A percentile compares a stretch with the other conserved stretches of the same genome.
Evolutionary conservation across 2,888 invertebrate species (phyloP).

Genomic region (Drosophila kanekoi): DNA sequence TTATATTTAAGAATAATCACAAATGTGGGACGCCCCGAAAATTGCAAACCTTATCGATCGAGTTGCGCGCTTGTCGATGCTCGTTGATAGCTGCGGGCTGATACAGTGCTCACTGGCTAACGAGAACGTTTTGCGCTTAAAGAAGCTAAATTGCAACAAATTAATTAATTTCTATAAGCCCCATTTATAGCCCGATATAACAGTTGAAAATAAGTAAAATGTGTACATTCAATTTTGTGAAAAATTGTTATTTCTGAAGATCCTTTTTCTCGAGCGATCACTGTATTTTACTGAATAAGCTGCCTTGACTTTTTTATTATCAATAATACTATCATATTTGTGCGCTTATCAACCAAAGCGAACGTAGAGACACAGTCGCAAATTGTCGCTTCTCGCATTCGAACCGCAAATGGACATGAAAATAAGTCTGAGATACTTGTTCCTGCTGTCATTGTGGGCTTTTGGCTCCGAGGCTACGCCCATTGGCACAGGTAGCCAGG

Average conservation of each 20-base stretch:
- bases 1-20: too few species aligned
- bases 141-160: too few species aligned
- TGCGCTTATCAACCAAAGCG: slow-evolving; percentile 8
- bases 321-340: slow-evolving; percentile 2
- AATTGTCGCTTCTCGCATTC: background rate
- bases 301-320: background rate
- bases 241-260: background rate
- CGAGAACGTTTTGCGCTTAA: background rate
- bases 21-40: background rate
- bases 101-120: background rate
- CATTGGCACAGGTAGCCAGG: background rate
- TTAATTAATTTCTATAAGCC: too few species aligned
- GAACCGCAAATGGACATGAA: background rate
- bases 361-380: slow-evolving; percentile 2
- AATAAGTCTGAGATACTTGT: background rate
- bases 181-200: too few species aligned
- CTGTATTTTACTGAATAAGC: background rate
- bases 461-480: background rate
- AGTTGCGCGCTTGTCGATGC: background rate
- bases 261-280: background rate
- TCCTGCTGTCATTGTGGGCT: background rate
- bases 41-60: background rate
- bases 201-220: background rate
- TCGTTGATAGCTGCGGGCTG: background rate
- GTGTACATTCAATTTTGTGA: background rate